phyloP scores from a whole-genome alignment of 1,140 invertebrate species.

The Bombus fervidus region DNA sequence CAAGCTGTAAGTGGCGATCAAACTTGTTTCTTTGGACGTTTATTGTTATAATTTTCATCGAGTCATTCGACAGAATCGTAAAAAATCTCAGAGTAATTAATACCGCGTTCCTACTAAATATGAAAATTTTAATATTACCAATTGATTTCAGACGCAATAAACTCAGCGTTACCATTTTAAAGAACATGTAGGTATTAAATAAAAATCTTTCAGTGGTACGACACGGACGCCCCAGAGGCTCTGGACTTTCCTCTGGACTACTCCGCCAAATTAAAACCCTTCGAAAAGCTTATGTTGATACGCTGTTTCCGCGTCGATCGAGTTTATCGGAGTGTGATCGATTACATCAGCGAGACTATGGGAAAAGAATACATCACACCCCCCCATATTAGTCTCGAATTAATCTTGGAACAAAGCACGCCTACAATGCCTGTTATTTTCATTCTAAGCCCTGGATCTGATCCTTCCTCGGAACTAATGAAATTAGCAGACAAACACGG shows the following conservation, averaged over 20 bases:
- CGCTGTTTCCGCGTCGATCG: constrained; percentile 93
- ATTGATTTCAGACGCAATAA: too few species aligned
- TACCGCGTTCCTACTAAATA: too few species aligned
- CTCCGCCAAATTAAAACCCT: constrained; percentile 85
- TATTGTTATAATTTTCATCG: too few species aligned
- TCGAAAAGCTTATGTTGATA: constrained; percentile 91
- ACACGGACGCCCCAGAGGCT: constrained; percentile 90
- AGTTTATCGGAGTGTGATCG: constrained; percentile 90
- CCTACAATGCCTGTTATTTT: constrained; percentile 92
- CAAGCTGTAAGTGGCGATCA: constrained; percentile 82
- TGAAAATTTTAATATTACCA: too few species aligned
- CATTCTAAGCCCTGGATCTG: constrained; percentile 93
- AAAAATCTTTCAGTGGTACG: constrained; percentile 87
- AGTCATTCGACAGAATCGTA: too few species aligned
- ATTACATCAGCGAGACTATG: constrained; percentile 91
- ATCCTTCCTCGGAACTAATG: constrained; percentile 94
- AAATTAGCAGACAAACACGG: constrained; percentile 90
- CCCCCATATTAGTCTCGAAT: constrained; percentile 90
- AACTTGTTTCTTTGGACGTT: too few species aligned
- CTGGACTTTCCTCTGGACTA: constrained; percentile 87
- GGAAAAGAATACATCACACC: constrained; percentile 93
- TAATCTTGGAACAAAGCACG: constrained; percentile 91
- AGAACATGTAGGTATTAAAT: not conserved
- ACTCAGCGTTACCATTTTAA: too few species aligned
- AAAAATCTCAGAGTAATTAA: too few species aligned